Evolutionary conservation across 1,140 invertebrate species (phyloP).

Genomic region (Aphaenogaster rudis): DNA sequence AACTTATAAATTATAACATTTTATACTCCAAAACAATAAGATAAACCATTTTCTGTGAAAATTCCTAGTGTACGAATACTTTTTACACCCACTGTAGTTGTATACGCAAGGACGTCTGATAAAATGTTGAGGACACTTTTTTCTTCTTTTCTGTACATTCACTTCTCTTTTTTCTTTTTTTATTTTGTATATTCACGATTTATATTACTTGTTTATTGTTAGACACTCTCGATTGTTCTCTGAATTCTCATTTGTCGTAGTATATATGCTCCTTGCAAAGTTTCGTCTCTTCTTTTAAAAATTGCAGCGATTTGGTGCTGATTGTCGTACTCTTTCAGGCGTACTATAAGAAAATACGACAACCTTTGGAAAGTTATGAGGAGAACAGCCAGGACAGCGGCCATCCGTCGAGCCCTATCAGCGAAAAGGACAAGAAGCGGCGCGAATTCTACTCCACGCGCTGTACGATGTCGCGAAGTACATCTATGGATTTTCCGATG

Average conservation of each 20-base stretch:
- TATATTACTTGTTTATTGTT: no score
- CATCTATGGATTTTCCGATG: neutral
- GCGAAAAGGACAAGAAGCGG: constrained; percentile 67
- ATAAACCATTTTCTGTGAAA: no score
- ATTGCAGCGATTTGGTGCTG: neutral
- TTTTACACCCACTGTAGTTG: neutral
- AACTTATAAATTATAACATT: no score
- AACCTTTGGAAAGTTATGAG: constrained; percentile 85
- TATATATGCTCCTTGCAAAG: no score
- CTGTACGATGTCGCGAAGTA: neutral
- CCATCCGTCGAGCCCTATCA: constrained; percentile 81
- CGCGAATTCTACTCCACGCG: constrained; percentile 74
- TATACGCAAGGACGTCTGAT: neutral
- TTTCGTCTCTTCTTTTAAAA: neutral
- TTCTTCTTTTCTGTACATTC: neutral
- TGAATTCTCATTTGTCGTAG: neutral
- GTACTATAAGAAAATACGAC: constrained; percentile 68
- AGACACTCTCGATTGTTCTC: neutral
- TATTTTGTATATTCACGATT: no score
- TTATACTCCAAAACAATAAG: no score
- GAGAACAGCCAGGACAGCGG: constrained; percentile 89
- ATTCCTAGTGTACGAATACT: no score
- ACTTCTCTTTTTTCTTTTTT: neutral
- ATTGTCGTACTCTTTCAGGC: constrained; percentile 6
- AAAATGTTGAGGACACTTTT: neutral